These are phyloP conservation scores for Cinara cedri DNA, from an alignment of 2,888 invertebrate genomes.

Conservation along the genomic window DNA sequence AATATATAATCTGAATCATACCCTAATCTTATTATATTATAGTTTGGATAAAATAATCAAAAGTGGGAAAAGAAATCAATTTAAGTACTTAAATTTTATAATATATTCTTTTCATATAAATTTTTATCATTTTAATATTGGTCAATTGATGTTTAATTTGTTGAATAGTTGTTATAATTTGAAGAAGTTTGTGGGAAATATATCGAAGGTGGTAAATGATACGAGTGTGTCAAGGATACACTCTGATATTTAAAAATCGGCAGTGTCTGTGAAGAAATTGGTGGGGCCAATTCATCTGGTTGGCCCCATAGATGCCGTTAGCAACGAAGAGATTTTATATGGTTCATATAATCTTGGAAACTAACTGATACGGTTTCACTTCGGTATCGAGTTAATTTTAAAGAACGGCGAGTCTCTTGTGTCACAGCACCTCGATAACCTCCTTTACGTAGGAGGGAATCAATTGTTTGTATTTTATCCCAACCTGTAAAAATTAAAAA, in stretches of 20 bases:
- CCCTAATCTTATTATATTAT: background rate
- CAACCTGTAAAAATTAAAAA: slow-evolving; percentile 73
- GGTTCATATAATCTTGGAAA: slow-evolving; percentile 81
- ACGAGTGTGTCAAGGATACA: background rate
- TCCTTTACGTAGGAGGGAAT: slow-evolving; percentile 94
- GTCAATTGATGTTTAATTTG: background rate
- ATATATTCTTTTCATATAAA: background rate
- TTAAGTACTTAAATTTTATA: background rate
- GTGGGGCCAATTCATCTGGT: slow-evolving; percentile 61
- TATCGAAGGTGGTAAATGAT: slow-evolving; percentile 7
- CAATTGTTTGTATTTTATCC: slow-evolving; percentile 98
- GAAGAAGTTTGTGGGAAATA: slow-evolving; percentile 25
- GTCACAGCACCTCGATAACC: slow-evolving; percentile 92
- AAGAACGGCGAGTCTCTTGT: slow-evolving; percentile 83
- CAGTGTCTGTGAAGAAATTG: slow-evolving; percentile 57
- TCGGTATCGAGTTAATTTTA: slow-evolving; percentile 95
- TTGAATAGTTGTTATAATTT: slow-evolving; percentile 14
- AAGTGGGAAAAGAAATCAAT: slow-evolving; percentile 11
- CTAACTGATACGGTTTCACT: slow-evolving; percentile 92
- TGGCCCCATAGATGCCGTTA: slow-evolving; percentile 73
- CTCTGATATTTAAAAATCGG: slow-evolving; percentile 33
- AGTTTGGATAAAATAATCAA: slow-evolving; percentile 18
- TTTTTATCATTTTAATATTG: slow-evolving; percentile 19
- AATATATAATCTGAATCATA: background rate
- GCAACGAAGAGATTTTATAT: slow-evolving; percentile 73